Percentiles rank a stretch among this genome's conserved stretches.
Conservation (phyloP, 2,113 vertebrate genomes). For the Globicephala melas region DNA sequence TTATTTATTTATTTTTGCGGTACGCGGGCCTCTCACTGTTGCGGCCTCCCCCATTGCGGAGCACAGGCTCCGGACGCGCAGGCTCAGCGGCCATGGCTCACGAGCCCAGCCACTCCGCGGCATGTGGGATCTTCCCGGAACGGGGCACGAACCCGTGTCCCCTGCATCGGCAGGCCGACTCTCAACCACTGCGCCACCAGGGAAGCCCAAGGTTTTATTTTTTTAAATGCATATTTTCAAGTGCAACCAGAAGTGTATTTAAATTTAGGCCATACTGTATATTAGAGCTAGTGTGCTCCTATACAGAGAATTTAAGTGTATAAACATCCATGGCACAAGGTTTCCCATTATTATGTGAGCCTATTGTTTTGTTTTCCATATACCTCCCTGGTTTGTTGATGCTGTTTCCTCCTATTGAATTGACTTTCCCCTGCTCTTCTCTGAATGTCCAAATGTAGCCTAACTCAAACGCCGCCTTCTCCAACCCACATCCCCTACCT, state of each 20-base stretch:
- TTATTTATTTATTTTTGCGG: background rate
- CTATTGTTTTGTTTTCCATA: conserved; percentile 32
- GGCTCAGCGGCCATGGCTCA: no score
- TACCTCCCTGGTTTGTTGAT: background rate
- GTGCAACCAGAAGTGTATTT: background rate
- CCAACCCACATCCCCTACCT: background rate
- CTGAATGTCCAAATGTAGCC: background rate
- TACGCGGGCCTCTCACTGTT: no score
- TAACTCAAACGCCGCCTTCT: background rate
- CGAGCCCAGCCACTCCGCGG: no score
- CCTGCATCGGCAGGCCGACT: no score
- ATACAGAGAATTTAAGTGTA: background rate
- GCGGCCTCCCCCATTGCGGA: no score
- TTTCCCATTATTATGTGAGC: background rate
- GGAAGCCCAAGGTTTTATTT: background rate
- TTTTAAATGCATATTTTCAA: background rate
- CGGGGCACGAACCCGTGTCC: no score
- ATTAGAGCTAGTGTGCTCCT: background rate
- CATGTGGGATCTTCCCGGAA: no score
- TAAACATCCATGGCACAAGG: background rate
- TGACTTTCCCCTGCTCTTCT: background rate
- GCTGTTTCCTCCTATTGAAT: conserved; percentile 50
- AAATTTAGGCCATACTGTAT: background rate
- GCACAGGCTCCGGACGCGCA: no score
- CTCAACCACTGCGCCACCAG: no score